Percentiles rank a stretch among this genome's conserved stretches.
Conservation (phyloP, 2,888 invertebrate species). For the Hyposoter didymator region DNA sequence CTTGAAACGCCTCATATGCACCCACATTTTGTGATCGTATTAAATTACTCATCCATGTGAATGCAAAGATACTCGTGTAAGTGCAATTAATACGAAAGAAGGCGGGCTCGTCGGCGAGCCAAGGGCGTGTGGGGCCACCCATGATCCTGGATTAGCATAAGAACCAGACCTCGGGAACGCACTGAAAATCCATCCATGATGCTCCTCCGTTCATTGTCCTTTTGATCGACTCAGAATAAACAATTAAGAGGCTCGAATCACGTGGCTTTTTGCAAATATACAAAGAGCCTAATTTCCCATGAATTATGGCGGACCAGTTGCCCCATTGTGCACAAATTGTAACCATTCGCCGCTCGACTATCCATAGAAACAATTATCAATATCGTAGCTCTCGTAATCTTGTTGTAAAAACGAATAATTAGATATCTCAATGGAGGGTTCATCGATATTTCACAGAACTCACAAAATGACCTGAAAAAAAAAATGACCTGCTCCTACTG, state of each 20-base stretch:
- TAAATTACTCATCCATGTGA: slow-evolving; percentile 18
- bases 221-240: neutral
- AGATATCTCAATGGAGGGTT: too few relatives aligned
- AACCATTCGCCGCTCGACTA: too few relatives aligned
- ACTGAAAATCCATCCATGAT: slow-evolving; percentile 44
- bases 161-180: slow-evolving; percentile 67
- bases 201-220: slow-evolving; percentile 33
- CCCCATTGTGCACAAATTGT: too few relatives aligned
- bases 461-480: neutral
- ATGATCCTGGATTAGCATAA: slow-evolving; percentile 76
- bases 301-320: too few relatives aligned
- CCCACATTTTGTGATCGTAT: slow-evolving; percentile 33
- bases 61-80: slow-evolving; percentile 38
- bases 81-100: slow-evolving; percentile 68
- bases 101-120: slow-evolving; percentile 65
- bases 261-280: neutral
- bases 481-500: neutral
- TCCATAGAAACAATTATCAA: too few relatives aligned
- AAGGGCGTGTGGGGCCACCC: slow-evolving; percentile 74
- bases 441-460: too few relatives aligned
- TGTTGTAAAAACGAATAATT: too few relatives aligned
- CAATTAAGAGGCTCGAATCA: neutral
- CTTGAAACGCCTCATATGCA: slow-evolving; percentile 16
- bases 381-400: too few relatives aligned
- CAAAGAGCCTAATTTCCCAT: too few relatives aligned